A percentile compares a stretch with the other conserved stretches of the same genome.
These are phyloP conservation scores for Rotaria socialis DNA, from an alignment of 2,888 invertebrate species.

Conservation along the genomic window DNA sequence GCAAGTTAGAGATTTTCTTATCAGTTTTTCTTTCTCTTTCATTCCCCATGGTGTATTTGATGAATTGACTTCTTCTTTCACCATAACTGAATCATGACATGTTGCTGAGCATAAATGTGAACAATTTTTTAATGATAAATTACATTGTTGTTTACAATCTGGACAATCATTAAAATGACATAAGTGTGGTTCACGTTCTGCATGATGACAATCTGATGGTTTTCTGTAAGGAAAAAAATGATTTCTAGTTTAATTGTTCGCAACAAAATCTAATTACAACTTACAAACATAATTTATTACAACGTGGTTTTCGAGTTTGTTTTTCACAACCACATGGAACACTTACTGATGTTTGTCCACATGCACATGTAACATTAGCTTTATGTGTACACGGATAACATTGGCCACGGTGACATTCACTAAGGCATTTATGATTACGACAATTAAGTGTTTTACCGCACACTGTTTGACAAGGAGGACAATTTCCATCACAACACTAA, in stretches of 20 bases:
- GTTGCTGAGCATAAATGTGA: conserved; percentile 52
- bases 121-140: conserved; percentile 60
- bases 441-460: conserved; percentile 79
- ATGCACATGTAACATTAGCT: conserved; percentile 71
- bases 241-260: conserved; percentile 30
- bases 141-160: conserved; percentile 70
- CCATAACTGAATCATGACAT: conserved; percentile 55
- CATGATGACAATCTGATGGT: conserved; percentile 79
- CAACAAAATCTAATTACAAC: conserved; percentile 49
- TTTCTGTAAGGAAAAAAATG: conserved; percentile 60
- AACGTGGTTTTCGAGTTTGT: conserved; percentile 74
- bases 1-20: conserved; percentile 53
- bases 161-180: conserved; percentile 69
- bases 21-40: not conserved
- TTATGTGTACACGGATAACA: conserved; percentile 72
- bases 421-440: conserved; percentile 78
- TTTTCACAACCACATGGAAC: conserved; percentile 80
- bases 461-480: conserved; percentile 61
- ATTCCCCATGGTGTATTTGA: conserved; percentile 13
- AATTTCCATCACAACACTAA: conserved; percentile 77
- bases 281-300: conserved; percentile 70
- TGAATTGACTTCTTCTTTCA: conserved; percentile 48
- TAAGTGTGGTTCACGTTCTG: conserved; percentile 69
- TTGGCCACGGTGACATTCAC: conserved; percentile 70
- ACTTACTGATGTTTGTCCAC: conserved; percentile 72